Evolutionary conservation across 2,113 vertebrate species (phyloP).

Genomic region (Galbula dea): DNA sequence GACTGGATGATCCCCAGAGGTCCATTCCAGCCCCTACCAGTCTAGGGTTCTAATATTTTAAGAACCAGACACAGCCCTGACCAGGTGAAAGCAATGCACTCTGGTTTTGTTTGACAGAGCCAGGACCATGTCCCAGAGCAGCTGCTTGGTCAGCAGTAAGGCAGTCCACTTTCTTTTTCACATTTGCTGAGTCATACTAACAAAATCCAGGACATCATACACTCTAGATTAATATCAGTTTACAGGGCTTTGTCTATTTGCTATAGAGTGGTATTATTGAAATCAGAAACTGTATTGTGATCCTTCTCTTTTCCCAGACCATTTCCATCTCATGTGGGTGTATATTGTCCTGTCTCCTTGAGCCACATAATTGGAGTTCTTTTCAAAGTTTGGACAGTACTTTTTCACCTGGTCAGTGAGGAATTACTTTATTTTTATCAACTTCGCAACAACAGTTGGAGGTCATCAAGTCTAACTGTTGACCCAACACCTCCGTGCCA

Average conservation of each 20-base stretch:
- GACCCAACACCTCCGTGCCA: too few relatives aligned
- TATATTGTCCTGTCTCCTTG: background rate
- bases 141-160: background rate
- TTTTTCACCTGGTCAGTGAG: background rate
- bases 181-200: background rate
- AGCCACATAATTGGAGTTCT: background rate
- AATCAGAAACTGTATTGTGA: background rate
- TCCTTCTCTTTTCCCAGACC: background rate
- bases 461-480: too few relatives aligned
- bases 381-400: background rate
- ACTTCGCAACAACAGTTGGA: background rate
- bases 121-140: fast-evolving
- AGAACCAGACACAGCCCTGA: background rate
- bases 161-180: fast-evolving
- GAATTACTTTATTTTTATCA: background rate
- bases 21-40: too few relatives aligned
- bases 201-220: background rate
- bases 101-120: background rate
- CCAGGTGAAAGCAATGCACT: fast-evolving
- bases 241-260: background rate
- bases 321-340: background rate
- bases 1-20: too few relatives aligned
- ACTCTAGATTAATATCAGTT: background rate
- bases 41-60: too few relatives aligned
- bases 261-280: fast-evolving